Percentiles rank a stretch among this genome's conserved stretches.
Evolutionary conservation across 2,797 vertebrate genomes (phyloP).

Genomic region (Tapera naevia): DNA sequence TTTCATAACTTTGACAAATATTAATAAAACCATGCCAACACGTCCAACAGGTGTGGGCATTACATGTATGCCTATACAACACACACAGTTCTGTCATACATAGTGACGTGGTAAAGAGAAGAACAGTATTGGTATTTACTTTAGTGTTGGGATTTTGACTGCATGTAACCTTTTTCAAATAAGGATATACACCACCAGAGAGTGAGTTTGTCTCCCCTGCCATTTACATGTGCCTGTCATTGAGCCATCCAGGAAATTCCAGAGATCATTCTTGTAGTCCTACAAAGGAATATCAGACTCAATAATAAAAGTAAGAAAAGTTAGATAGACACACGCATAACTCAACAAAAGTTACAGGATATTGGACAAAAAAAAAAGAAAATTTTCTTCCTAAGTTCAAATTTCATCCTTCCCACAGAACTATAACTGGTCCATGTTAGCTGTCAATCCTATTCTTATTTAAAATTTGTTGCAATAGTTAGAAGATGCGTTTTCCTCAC

Average conservation of each 20-base stretch:
- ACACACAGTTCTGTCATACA: background rate
- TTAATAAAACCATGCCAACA: background rate
- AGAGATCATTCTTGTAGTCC: background rate
- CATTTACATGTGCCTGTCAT: background rate
- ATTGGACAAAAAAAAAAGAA: background rate
- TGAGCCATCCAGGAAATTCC: background rate
- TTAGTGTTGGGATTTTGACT: background rate
- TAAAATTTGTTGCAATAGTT: background rate
- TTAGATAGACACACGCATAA: background rate
- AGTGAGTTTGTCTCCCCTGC: background rate
- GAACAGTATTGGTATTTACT: background rate
- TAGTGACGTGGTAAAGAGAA: background rate
- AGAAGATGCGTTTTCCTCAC: background rate
- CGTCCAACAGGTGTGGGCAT: background rate
- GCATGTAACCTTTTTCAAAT: background rate
- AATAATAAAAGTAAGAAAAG: background rate
- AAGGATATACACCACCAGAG: background rate
- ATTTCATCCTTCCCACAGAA: background rate
- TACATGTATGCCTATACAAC: accelerated
- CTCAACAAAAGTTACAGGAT: background rate
- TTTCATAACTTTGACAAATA: background rate
- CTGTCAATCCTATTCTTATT: background rate
- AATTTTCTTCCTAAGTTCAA: background rate
- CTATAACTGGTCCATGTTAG: background rate
- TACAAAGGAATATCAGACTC: background rate